Base-by-base conservation (phyloP, 2,888 invertebrate species). In the Patella depressa region DNA sequence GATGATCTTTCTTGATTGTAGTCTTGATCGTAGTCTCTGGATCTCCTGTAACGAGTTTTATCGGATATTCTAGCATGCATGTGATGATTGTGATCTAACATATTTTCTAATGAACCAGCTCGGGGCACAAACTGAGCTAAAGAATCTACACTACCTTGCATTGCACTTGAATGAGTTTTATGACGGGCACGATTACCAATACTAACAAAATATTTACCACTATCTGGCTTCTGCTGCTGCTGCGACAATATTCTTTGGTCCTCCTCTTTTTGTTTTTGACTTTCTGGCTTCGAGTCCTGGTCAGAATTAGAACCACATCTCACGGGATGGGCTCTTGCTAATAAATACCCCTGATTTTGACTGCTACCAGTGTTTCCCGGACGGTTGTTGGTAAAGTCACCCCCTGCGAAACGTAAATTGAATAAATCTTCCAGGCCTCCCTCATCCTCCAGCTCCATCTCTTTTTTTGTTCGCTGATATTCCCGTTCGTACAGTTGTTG, bases 341-440 rank as follows among this genome's bases (percentile, higher is more conserved):
- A 65, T 24, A 65, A 14, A 14, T 65, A 65, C 19, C 65, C 65
- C 65, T 65, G 65, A 65, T 65, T 65, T 65, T 24, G 19, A 45
- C 45, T 9, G 9, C 45, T 45, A 24, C 65, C 65, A 65, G 19
- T 14, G 19, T 19, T 19, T 3, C 19, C 9, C 4, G 24, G 65
- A 3, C 24, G 19, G 19, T 65, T 65, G 14, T 11, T 14, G 24
- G 65, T 65, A 65, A 65, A 65, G 24, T 65, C 65, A 65, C 65
- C 24, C 45, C 45, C 45, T 7, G 45, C 45, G 65, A 65, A 65
- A 65, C 65, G 65, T 3, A 65, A 78, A 57, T 84, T 85, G 55
- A 89, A 78, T 73, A 89, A 81, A 77, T 89, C 88, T 65, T 89
- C 89, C n/a, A 89, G 83, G 81, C 88, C 88, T 73, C 88, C 86